Conservation (phyloP, 1,140 invertebrate genomes). For the Brachionus koreanus region DNA sequence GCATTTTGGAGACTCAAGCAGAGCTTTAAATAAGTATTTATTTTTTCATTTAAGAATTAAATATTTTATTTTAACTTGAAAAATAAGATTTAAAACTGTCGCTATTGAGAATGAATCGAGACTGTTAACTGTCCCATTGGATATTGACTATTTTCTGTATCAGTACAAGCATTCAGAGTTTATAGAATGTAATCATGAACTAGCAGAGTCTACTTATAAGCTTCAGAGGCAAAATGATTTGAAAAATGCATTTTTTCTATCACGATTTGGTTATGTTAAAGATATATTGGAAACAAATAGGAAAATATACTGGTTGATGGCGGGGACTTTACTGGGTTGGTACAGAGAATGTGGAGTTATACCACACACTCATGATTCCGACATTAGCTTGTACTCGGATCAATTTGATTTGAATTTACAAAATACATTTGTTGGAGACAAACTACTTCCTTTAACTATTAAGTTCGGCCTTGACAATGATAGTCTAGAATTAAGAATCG, state of each 20-base stretch:
- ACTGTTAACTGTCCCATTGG: neutral
- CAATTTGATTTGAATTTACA: neutral
- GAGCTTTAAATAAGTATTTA: constrained; percentile 8
- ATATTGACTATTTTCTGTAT: neutral
- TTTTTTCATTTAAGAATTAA: too few species aligned
- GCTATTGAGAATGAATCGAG: neutral
- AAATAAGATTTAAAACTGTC: neutral
- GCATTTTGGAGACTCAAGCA: neutral
- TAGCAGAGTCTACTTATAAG: neutral
- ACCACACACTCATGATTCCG: neutral
- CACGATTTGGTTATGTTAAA: neutral
- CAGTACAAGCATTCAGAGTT: neutral
- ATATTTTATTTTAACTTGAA: too few species aligned
- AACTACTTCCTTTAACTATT: neutral
- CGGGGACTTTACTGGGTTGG: neutral
- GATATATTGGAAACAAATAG: neutral
- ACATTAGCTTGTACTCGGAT: neutral
- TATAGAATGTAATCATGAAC: neutral
- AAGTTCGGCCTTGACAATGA: constrained; percentile 5
- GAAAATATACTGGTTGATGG: neutral
- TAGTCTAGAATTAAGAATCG: neutral
- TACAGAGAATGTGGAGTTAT: neutral
- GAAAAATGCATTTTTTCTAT: neutral
- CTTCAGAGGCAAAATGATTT: neutral
- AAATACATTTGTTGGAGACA: neutral